Conservation (phyloP, 2,113 vertebrate species). For the Falco punctatus region DNA sequence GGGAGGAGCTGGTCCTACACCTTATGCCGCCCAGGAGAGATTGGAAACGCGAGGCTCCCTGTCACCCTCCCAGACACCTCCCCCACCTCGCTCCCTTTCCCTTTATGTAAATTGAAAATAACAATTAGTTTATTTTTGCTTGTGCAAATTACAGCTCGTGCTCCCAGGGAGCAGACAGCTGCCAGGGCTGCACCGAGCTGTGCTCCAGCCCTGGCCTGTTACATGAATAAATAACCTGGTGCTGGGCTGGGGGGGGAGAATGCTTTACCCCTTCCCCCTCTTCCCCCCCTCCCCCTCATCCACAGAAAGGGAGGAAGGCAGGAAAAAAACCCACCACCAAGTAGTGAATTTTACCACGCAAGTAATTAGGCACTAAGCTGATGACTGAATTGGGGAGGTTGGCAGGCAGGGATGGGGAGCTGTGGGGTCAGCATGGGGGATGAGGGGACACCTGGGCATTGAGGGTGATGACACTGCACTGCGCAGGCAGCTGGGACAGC, state of each 20-base stretch:
- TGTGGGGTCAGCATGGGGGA: not conserved
- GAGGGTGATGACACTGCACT: not conserved
- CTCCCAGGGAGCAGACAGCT: constrained; percentile 49
- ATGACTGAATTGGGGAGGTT: not conserved
- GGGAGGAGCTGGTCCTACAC: not conserved
- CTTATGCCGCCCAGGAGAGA: not conserved
- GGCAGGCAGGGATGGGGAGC: not conserved
- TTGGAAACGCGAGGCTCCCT: not conserved
- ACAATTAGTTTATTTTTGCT: constrained; percentile 63
- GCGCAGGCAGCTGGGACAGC: not conserved
- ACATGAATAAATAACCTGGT: constrained; percentile 54
- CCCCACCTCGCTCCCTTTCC: not conserved
- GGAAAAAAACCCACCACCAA: not conserved
- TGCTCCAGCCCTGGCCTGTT: not conserved
- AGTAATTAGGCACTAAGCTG: not conserved
- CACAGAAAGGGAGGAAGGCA: not conserved
- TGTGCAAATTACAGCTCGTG: constrained; percentile 31
- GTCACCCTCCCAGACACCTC: not conserved
- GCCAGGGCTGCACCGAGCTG: not conserved
- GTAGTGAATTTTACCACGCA: not conserved
- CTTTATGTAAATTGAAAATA: constrained; percentile 47
- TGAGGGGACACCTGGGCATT: rapidly evolving
- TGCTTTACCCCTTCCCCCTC: not conserved
- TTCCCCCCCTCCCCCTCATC: not conserved
- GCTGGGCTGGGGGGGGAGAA: not conserved